These are phyloP conservation scores for Hylaeus anthracinus DNA, from an alignment of 1,140 invertebrate genomes.

Conservation along the genomic window DNA sequence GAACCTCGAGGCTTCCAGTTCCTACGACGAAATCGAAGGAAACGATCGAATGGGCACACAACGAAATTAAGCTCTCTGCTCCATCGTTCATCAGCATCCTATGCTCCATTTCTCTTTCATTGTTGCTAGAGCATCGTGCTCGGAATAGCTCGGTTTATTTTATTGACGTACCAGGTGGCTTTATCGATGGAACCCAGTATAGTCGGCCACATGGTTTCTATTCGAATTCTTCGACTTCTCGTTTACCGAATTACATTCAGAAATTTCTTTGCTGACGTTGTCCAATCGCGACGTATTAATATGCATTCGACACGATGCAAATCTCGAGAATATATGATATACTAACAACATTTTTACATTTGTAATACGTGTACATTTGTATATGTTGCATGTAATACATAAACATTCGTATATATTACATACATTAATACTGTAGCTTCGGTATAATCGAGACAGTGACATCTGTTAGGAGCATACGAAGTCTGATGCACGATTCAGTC, in stretches of 20 bases:
- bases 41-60: neutral
- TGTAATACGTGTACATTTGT: no score
- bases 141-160: neutral
- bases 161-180: neutral
- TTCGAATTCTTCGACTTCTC: neutral
- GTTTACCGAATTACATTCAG: neutral
- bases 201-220: neutral
- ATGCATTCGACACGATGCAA: no score
- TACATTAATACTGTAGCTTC: no score
- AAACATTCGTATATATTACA: no score
- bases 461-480: no score
- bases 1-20: conserved; percentile 9
- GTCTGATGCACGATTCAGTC: no score
- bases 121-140: neutral
- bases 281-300: no score
- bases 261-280: no score
- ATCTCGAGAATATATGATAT: no score
- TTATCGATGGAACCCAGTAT: neutral
- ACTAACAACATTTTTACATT: no score
- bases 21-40: conserved; percentile 1
- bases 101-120: neutral
- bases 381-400: no score
- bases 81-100: neutral
- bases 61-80: neutral
- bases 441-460: no score